phyloP scores from a whole-genome alignment of 2,888 invertebrate genomes.

The Megamerina dolium region DNA sequence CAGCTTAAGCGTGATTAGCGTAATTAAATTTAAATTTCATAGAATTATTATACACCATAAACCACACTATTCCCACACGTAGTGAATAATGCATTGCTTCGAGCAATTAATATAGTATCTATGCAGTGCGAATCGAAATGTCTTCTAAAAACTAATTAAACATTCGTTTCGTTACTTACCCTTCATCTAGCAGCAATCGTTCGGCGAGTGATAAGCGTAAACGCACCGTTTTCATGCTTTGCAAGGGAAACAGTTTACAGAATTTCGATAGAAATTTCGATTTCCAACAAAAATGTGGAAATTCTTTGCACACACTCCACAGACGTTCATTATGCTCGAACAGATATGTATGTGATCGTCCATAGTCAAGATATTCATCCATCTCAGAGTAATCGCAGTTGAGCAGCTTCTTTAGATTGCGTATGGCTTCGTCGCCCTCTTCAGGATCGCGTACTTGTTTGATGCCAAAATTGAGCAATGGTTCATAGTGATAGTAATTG shows the following conservation, averaged over 20 bases:
- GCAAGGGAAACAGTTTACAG: conserved; percentile 80
- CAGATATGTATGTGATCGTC: conserved; percentile 69
- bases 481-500: conserved; percentile 87
- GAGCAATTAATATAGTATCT: too few relatives aligned
- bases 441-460: conserved; percentile 73
- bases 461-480: conserved; percentile 75
- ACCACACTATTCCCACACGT: too few relatives aligned
- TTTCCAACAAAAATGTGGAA: conserved; percentile 63
- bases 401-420: conserved; percentile 64
- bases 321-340: conserved; percentile 80
- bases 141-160: too few relatives aligned
- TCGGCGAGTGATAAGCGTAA: conserved; percentile 67
- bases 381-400: conserved; percentile 71
- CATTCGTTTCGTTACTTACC: too few relatives aligned
- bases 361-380: conserved; percentile 71
- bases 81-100: too few relatives aligned
- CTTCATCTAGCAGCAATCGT: conserved; percentile 63
- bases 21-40: too few relatives aligned
- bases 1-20: too few relatives aligned
- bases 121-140: too few relatives aligned
- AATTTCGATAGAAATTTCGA: conserved; percentile 68
- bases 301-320: conserved; percentile 71
- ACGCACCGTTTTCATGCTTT: conserved; percentile 82
- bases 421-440: conserved; percentile 61
- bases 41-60: too few relatives aligned